Percentiles rank a stretch among this genome's conserved stretches.
These are phyloP conservation scores for Ceratosolen fusciceps DNA, from an alignment of 1,140 invertebrate species.

Conservation along the genomic window DNA sequence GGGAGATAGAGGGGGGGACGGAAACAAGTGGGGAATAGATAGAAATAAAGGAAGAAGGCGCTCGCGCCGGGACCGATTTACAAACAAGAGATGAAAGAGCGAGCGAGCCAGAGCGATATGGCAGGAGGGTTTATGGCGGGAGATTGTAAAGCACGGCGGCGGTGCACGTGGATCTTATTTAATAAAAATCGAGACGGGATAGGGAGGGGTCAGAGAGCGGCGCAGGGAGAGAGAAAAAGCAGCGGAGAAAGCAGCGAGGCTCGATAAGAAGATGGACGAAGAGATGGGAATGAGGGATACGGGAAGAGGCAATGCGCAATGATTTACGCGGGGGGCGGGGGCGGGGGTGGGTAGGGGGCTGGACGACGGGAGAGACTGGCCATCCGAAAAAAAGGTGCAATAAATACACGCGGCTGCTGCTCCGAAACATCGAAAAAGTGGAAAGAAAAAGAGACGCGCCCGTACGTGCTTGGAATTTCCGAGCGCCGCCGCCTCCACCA, in stretches of 20 bases:
- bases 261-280: background rate
- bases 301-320: constrained; percentile 54
- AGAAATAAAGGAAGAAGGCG: constrained; percentile 45
- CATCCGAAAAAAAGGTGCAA: constrained; percentile 60
- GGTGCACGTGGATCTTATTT: constrained; percentile 57
- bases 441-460: constrained; percentile 46
- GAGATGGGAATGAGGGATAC: too few species aligned
- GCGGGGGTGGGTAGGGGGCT: too few species aligned
- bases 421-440: constrained; percentile 16
- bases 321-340: constrained; percentile 65
- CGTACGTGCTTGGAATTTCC: constrained; percentile 63
- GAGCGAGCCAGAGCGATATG: constrained; percentile 12
- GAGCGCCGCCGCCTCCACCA: background rate
- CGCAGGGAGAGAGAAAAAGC: background rate
- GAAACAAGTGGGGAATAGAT: constrained; percentile 44
- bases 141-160: constrained; percentile 54
- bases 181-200: constrained; percentile 60
- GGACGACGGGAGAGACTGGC: too few species aligned
- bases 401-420: constrained; percentile 53
- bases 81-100: constrained; percentile 33
- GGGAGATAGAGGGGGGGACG: too few species aligned
- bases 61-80: background rate
- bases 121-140: constrained; percentile 44
- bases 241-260: background rate
- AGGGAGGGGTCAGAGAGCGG: background rate